A percentile compares a stretch with the other conserved stretches of the same genome.
Conservation (phyloP, 2,888 invertebrate genomes). For the Brachyptera putata region DNA sequence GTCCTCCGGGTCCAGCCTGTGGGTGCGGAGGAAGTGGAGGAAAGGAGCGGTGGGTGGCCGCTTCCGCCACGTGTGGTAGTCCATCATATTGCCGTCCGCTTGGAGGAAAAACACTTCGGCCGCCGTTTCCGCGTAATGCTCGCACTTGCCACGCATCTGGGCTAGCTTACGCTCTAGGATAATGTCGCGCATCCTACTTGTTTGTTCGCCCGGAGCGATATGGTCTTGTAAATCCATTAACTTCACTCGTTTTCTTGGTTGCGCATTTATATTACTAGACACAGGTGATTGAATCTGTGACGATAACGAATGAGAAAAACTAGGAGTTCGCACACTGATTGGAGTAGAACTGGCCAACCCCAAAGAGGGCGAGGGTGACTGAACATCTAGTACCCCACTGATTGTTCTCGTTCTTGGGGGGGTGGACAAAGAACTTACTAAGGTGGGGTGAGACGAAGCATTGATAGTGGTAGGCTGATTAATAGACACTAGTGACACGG, state of each 20-base stretch:
- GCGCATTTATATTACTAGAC: slow-evolving; percentile 40
- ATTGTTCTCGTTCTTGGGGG: slow-evolving; percentile 30
- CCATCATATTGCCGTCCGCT: slow-evolving; percentile 83
- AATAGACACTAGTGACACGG: slow-evolving; percentile 32
- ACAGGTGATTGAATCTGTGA: slow-evolving; percentile 33
- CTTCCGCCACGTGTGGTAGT: slow-evolving; percentile 80
- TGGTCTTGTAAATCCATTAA: slow-evolving; percentile 45
- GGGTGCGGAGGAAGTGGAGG: slow-evolving; percentile 68
- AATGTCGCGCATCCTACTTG: slow-evolving; percentile 61
- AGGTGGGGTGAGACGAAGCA: slow-evolving; percentile 33
- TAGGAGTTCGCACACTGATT: slow-evolving; percentile 23
- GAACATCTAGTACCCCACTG: slow-evolving; percentile 16
- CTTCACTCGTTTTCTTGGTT: slow-evolving; percentile 49
- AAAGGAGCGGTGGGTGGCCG: slow-evolving; percentile 71
- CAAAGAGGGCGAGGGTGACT: slow-evolving; percentile 22
- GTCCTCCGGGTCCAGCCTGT: slow-evolving; percentile 60
- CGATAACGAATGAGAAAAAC: slow-evolving; percentile 28
- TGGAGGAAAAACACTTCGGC: slow-evolving; percentile 85
- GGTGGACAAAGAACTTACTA: slow-evolving; percentile 33
- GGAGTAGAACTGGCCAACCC: slow-evolving; percentile 26
- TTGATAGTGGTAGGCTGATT: slow-evolving; percentile 25
- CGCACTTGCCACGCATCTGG: slow-evolving; percentile 63
- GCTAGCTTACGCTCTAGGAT: slow-evolving; percentile 60
- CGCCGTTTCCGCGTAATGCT: slow-evolving; percentile 68
- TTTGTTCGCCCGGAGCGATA: slow-evolving; percentile 44